Conservation (phyloP, 2,888 invertebrate genomes). For the Dusona sp. region DNA sequence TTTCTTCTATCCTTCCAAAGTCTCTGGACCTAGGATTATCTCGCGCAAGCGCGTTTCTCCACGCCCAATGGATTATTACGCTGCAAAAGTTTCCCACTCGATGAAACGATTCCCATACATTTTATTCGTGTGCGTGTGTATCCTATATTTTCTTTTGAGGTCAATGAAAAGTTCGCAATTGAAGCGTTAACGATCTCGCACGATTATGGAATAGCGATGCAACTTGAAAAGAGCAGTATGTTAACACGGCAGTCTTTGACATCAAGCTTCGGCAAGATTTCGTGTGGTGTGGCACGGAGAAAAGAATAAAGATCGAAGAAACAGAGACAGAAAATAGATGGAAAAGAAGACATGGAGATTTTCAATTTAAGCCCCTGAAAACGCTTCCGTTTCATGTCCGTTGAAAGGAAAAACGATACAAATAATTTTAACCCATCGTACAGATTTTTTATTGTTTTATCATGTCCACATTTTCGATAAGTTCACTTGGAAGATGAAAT, state of each 20-base stretch:
- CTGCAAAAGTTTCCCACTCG: conserved; percentile 45
- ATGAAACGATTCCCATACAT: neutral
- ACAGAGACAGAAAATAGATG: neutral
- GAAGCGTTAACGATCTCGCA: conserved; percentile 44
- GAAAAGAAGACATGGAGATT: neutral
- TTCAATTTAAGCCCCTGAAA: conserved; percentile 23
- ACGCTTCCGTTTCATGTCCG: conserved; percentile 3
- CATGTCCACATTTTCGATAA: neutral
- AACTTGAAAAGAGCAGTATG: conserved; percentile 52
- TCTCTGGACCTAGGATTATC: conserved; percentile 55
- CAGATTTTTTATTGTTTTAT: neutral
- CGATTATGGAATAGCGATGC: conserved; percentile 8
- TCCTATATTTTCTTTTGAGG: neutral
- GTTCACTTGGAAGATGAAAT: neutral
- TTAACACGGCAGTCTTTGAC: neutral
- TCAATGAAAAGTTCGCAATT: conserved; percentile 30
- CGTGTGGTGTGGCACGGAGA: neutral
- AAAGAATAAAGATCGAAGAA: conserved; percentile 26
- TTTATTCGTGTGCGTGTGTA: neutral
- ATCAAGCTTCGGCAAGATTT: conserved; percentile 11
- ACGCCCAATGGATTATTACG: conserved; percentile 56
- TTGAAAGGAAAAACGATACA: neutral
- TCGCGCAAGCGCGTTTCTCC: conserved; percentile 52
- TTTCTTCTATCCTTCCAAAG: conserved; percentile 8
- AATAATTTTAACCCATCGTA: neutral